phyloP scores from a whole-genome alignment of 2,113 vertebrate genomes.

The Sapayoa aenigma region DNA sequence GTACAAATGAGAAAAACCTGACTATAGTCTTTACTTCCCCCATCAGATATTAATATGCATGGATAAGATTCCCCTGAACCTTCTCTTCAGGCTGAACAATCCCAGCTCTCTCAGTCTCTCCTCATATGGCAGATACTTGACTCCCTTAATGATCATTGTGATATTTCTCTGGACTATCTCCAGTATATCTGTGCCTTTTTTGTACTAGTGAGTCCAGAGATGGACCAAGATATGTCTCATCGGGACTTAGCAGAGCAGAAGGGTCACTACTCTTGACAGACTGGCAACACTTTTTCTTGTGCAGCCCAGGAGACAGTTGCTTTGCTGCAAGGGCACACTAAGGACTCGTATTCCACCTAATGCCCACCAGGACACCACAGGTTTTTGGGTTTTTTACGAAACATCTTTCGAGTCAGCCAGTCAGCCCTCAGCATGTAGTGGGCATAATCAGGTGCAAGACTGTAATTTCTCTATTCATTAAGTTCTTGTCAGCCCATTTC shows the following conservation, averaged over 20 bases:
- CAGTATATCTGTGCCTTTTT: neutral
- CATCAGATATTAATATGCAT: neutral
- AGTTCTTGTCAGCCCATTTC: neutral
- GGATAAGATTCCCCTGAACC: neutral
- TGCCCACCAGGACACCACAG: fast-evolving
- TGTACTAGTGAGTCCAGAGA: neutral
- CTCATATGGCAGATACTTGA: neutral
- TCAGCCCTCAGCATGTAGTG: neutral
- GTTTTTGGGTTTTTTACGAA: neutral
- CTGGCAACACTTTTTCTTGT: neutral
- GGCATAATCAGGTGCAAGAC: neutral
- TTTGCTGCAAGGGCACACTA: neutral
- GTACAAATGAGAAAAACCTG: neutral
- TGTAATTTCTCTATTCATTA: neutral
- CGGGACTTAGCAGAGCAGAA: neutral
- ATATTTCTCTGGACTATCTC: neutral
- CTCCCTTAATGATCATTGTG: neutral
- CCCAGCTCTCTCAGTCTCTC: neutral
- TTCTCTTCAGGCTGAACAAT: neutral
- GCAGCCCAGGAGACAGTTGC: neutral
- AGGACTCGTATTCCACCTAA: neutral
- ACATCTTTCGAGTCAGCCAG: neutral
- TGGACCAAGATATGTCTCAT: no score
- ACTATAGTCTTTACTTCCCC: neutral
- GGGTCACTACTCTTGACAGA: neutral